Evolutionary conservation across 2,113 vertebrate species (phyloP).

Genomic region (Lutjanus erythropterus): DNA sequence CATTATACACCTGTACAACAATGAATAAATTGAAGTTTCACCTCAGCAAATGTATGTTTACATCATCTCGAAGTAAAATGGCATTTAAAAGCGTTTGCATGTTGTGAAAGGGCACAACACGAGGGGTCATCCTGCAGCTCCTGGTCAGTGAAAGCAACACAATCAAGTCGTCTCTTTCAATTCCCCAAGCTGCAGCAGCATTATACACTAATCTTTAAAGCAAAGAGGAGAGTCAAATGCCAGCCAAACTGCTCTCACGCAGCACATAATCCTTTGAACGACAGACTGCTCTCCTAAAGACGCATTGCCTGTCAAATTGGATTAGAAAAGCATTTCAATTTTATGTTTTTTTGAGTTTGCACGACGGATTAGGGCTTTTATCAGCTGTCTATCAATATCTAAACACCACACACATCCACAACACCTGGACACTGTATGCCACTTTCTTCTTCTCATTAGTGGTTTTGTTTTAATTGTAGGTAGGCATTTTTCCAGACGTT

Average conservation of each 20-base stretch:
- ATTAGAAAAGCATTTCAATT: conserved; percentile 43
- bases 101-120: background rate
- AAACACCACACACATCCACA: conserved; percentile 1
- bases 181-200: conserved; percentile 30
- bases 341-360: conserved; percentile 20
- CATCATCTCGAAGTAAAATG: background rate
- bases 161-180: conserved; percentile 36
- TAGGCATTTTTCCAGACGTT: background rate
- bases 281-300: conserved; percentile 39
- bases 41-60: background rate
- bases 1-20: background rate
- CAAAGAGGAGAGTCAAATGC: conserved; percentile 48
- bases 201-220: conserved; percentile 60
- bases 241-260: conserved; percentile 53
- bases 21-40: background rate
- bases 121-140: background rate
- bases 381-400: conserved; percentile 19
- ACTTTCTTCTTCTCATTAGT: background rate
- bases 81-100: background rate
- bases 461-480: background rate
- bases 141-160: conserved; percentile 13
- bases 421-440: background rate
- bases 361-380: conserved; percentile 17
- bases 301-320: conserved; percentile 36
- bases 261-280: conserved; percentile 52